Evolutionary conservation across 2,888 invertebrate species (phyloP).

Genomic region (Frankliniella intonsa): DNA sequence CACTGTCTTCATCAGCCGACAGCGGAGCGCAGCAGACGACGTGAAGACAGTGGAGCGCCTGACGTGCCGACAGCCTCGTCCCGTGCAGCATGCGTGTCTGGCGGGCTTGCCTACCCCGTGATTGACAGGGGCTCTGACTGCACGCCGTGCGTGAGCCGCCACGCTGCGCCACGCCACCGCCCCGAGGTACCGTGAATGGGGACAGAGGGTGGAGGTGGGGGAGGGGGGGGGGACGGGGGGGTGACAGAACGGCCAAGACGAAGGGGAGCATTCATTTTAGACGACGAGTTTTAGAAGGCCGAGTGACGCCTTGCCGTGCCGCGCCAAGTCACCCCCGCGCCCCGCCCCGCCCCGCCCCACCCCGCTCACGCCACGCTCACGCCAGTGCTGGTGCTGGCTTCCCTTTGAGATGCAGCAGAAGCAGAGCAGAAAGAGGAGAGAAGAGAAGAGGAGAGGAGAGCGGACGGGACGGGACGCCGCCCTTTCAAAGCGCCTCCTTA

Average conservation of each 20-base stretch:
- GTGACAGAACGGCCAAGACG: background rate
- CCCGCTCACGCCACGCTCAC: conserved; percentile 29
- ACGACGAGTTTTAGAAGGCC: conserved; percentile 93
- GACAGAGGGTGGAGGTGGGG: too few species aligned
- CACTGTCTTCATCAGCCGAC: background rate
- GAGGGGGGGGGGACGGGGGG: too few species aligned
- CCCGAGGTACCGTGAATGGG: too few species aligned
- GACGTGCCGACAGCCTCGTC: background rate
- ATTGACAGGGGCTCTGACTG: background rate
- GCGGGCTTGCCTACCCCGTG: background rate
- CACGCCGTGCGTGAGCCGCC: too few species aligned
- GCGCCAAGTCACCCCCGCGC: background rate
- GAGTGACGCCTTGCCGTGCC: conserved; percentile 37
- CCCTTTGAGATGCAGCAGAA: conserved; percentile 9
- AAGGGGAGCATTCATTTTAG: conserved; percentile 62
- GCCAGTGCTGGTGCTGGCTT: conserved; percentile 28
- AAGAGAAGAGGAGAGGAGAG: too few species aligned
- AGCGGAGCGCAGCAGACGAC: too few species aligned
- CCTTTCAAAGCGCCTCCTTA: too few species aligned
- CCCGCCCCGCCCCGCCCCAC: conserved; percentile 29
- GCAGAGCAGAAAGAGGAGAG: background rate
- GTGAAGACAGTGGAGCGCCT: background rate
- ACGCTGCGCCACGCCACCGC: background rate
- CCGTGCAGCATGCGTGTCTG: background rate
- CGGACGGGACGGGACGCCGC: too few species aligned